A percentile compares a stretch with the other conserved stretches of the same genome.
Conservation (phyloP, 2,797 vertebrate species). For the Adrianichthys oophorus region DNA sequence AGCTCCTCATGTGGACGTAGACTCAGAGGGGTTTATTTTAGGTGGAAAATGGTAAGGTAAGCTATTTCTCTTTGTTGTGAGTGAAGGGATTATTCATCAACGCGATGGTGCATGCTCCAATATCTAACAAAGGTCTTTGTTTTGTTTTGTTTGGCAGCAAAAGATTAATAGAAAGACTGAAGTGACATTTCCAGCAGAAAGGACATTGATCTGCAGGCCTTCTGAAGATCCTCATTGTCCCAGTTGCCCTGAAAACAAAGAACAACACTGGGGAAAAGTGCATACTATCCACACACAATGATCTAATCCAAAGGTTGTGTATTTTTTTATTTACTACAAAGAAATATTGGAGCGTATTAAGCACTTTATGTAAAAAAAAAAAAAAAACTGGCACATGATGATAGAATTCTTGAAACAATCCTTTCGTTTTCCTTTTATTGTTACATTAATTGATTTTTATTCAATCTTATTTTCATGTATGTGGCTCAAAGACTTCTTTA, state of each 20-base stretch:
- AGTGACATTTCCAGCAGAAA: conserved; percentile 71
- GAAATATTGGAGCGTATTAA: too few relatives aligned
- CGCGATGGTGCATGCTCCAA: conserved; percentile 40
- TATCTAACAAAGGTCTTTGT: conserved; percentile 66
- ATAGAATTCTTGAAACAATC: too few relatives aligned
- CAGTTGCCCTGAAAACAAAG: conserved; percentile 65
- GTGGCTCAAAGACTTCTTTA: too few relatives aligned
- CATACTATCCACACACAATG: conserved; percentile 12
- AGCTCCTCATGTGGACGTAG: conserved; percentile 19
- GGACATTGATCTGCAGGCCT: conserved; percentile 69
- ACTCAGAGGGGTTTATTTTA: conserved; percentile 33
- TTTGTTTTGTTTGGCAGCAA: conserved; percentile 56
- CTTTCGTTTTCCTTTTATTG: too few relatives aligned
- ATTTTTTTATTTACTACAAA: too few relatives aligned
- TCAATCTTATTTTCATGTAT: too few relatives aligned
- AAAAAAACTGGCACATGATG: too few relatives aligned
- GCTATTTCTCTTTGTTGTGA: conserved; percentile 55
- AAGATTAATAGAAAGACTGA: conserved; percentile 69
- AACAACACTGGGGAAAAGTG: conserved; percentile 44
- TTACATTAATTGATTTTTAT: too few relatives aligned
- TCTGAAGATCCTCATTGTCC: conserved; percentile 66
- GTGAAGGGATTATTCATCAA: conserved; percentile 63
- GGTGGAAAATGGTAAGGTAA: conserved; percentile 42
- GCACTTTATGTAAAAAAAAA: too few relatives aligned
- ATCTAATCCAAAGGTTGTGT: too few relatives aligned